Conservation (phyloP, 2,888 invertebrate genomes). For the Craniophora ligustri region DNA sequence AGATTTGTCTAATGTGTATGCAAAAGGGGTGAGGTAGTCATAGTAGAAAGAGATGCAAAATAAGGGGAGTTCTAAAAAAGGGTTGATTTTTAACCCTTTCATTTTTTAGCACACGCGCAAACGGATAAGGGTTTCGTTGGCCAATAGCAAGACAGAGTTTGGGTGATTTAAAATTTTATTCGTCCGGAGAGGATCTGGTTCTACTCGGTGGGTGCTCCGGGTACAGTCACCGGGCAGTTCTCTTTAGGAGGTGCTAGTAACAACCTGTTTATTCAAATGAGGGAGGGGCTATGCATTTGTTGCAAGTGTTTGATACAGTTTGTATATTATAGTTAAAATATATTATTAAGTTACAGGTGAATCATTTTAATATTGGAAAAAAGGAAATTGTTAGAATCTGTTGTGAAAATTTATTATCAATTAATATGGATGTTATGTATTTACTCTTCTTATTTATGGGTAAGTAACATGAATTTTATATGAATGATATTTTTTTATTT, state of each 20-base stretch:
- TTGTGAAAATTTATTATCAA: too few relatives aligned
- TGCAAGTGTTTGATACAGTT: background rate
- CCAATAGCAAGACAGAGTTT: constrained; percentile 80
- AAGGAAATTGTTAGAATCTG: too few relatives aligned
- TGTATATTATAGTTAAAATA: too few relatives aligned
- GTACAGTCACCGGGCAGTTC: constrained; percentile 68
- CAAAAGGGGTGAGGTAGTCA: constrained; percentile 3
- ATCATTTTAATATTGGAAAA: too few relatives aligned
- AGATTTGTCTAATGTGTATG: background rate
- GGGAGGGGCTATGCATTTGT: constrained; percentile 5
- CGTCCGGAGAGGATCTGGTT: constrained; percentile 63
- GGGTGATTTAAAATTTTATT: constrained; percentile 78
- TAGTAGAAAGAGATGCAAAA: constrained; percentile 55
- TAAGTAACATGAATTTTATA: too few relatives aligned
- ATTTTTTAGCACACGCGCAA: constrained; percentile 87
- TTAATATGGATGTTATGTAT: too few relatives aligned
- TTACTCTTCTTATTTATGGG: too few relatives aligned
- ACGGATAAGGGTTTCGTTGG: constrained; percentile 75
- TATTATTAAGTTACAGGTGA: too few relatives aligned
- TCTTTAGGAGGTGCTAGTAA: constrained; percentile 61
- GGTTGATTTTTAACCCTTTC: constrained; percentile 85
- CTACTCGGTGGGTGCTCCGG: constrained; percentile 65
- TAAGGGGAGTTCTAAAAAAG: constrained; percentile 75
- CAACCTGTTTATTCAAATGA: constrained; percentile 68
- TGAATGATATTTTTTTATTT: too few relatives aligned